phyloP scores from a whole-genome alignment of 2,797 vertebrate species.

The Fistularia tabacaria region DNA sequence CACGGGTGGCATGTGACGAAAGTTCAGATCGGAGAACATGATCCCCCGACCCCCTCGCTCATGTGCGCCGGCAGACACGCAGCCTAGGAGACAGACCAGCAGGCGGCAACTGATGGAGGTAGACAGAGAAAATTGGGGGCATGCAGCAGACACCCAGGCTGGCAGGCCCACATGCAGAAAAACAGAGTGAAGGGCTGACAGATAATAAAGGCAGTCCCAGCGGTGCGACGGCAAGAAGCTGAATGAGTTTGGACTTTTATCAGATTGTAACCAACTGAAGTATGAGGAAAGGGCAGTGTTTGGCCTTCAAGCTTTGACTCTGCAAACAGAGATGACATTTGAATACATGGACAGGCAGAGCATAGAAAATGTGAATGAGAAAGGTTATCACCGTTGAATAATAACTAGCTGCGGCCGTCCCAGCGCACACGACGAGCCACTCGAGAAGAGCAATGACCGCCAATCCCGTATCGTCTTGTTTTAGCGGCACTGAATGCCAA shows the following conservation, averaged over 20 bases:
- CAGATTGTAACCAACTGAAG: conserved; percentile 24
- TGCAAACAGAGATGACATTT: conserved; percentile 62
- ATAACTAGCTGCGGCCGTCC: conserved; percentile 25
- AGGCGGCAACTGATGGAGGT: conserved; percentile 34
- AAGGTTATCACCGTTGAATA: conserved; percentile 42
- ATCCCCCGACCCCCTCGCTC: conserved; percentile 25
- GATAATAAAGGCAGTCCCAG: conserved; percentile 28
- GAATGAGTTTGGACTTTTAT: conserved; percentile 35
- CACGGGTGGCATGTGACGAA: conserved; percentile 29
- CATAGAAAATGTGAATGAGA: conserved; percentile 36
- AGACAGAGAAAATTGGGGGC: conserved; percentile 35
- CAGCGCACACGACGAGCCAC: conserved; percentile 4
- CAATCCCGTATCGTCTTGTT: background rate
- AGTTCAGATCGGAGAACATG: conserved; percentile 28
- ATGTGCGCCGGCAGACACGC: conserved; percentile 22
- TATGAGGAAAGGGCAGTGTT: conserved; percentile 51
- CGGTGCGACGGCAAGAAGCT: conserved; percentile 3
- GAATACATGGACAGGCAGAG: conserved; percentile 50
- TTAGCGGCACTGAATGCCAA: too few relatives aligned
- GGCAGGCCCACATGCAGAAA: conserved; percentile 1
- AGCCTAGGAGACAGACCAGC: conserved; percentile 31
- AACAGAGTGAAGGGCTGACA: conserved; percentile 14
- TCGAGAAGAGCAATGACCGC: conserved; percentile 14
- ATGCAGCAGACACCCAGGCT: conserved; percentile 10
- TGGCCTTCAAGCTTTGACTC: conserved; percentile 54